Conservation (phyloP, 2,113 vertebrate species). For the Eudyptes chrysolophus region DNA sequence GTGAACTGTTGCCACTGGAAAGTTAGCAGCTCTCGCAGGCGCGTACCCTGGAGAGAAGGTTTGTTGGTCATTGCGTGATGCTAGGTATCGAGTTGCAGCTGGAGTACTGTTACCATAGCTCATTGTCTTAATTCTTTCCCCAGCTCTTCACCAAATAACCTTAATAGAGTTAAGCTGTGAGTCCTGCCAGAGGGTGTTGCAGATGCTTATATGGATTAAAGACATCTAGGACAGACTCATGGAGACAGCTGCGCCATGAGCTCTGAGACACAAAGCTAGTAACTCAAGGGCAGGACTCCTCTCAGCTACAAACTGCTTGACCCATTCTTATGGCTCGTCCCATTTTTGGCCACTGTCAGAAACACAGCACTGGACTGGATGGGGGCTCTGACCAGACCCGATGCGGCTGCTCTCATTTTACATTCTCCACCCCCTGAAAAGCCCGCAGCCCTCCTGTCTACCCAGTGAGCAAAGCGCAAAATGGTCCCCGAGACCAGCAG, state of each 20-base stretch:
- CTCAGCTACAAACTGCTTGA: neutral
- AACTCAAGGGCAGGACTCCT: neutral
- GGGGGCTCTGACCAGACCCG: neutral
- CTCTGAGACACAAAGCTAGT: neutral
- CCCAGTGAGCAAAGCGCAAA: neutral
- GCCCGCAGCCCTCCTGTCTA: neutral
- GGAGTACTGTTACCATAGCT: neutral
- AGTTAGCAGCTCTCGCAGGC: neutral
- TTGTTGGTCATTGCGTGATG: neutral
- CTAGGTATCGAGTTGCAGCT: neutral
- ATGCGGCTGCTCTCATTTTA: neutral
- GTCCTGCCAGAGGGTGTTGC: neutral
- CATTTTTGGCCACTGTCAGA: neutral
- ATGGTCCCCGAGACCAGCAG: fast-evolving
- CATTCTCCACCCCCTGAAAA: neutral
- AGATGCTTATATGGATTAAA: neutral
- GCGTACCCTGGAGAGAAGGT: neutral
- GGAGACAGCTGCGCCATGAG: neutral
- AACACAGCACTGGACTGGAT: neutral
- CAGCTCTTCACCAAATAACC: neutral
- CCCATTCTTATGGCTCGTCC: neutral
- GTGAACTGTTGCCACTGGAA: neutral
- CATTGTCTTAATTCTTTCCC: neutral
- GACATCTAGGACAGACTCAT: neutral
- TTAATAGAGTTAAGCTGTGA: neutral